A percentile compares a stretch with the other conserved stretches of the same genome.
phyloP scores from a whole-genome alignment of 2,113 vertebrate genomes.

The Oncorhynchus gorbuscha region DNA sequence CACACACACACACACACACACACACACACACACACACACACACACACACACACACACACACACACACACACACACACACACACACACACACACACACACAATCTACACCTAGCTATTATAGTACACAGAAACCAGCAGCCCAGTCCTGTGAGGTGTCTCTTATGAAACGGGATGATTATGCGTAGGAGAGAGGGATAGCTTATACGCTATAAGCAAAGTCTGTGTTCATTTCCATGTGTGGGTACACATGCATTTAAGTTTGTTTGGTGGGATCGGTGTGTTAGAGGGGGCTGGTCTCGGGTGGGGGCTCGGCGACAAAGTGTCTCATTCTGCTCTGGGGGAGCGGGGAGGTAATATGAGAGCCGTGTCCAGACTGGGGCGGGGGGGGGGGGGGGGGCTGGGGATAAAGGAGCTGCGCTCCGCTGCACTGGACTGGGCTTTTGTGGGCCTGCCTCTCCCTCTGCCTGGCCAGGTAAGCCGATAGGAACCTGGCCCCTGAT shows the following conservation, averaged over 20 bases:
- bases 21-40: neutral
- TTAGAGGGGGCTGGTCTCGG: conserved; percentile 43
- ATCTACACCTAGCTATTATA: neutral
- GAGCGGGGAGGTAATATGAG: conserved; percentile 56
- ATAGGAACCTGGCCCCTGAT: conserved; percentile 51
- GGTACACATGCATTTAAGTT: neutral
- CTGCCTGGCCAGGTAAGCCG: conserved; percentile 46
- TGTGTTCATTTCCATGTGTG: neutral
- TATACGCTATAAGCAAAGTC: neutral
- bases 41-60: neutral
- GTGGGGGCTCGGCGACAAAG: conserved; percentile 62
- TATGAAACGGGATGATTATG: no score
- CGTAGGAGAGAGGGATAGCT: no score
- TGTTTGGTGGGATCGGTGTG: neutral
- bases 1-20: neutral
- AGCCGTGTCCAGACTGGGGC: conserved; percentile 26
- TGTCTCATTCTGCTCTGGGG: conserved; percentile 60
- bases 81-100: conserved; percentile 1
- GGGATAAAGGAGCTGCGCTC: conserved; percentile 55
- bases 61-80: neutral
- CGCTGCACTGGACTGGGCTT: conserved; percentile 51
- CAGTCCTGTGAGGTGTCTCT: no score
- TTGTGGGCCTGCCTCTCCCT: conserved; percentile 44
- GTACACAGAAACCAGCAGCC: neutral
- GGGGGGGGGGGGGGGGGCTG: conserved; percentile 13